Evolutionary conservation across 1,140 invertebrate genomes (phyloP).

Genomic region (Drosophila setifemur): DNA sequence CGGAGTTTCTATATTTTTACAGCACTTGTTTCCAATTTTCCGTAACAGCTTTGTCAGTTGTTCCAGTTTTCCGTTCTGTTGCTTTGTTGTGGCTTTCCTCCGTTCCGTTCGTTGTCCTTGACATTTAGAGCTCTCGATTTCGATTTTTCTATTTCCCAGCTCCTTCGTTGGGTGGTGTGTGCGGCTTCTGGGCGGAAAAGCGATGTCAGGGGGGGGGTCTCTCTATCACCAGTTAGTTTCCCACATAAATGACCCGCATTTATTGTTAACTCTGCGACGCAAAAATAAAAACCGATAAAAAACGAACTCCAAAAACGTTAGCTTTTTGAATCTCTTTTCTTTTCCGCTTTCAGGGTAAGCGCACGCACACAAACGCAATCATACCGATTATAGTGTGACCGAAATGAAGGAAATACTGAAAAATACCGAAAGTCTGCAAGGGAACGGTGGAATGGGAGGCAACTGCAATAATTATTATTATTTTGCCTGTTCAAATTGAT

Average conservation of each 20-base stretch:
- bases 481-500: too few species aligned
- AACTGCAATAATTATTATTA: too few species aligned
- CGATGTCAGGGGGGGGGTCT: too few species aligned
- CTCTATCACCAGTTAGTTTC: too few species aligned
- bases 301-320: neutral
- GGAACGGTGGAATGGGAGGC: too few species aligned
- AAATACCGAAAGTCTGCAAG: too few species aligned
- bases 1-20: neutral
- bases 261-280: conserved; percentile 1
- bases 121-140: conserved; percentile 67
- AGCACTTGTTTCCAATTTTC: neutral
- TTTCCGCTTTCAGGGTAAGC: neutral
- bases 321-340: neutral
- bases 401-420: too few species aligned
- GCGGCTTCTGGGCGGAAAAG: neutral
- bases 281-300: neutral
- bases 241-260: neutral
- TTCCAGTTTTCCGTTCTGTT: neutral
- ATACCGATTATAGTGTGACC: neutral
- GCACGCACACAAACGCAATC: neutral
- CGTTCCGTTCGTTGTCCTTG: conserved; percentile 56
- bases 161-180: neutral
- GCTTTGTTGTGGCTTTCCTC: conserved; percentile 32
- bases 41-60: neutral
- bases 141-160: conserved; percentile 53